Conservation (phyloP, 2,797 vertebrate genomes). For the Notolabrus celidotus region DNA sequence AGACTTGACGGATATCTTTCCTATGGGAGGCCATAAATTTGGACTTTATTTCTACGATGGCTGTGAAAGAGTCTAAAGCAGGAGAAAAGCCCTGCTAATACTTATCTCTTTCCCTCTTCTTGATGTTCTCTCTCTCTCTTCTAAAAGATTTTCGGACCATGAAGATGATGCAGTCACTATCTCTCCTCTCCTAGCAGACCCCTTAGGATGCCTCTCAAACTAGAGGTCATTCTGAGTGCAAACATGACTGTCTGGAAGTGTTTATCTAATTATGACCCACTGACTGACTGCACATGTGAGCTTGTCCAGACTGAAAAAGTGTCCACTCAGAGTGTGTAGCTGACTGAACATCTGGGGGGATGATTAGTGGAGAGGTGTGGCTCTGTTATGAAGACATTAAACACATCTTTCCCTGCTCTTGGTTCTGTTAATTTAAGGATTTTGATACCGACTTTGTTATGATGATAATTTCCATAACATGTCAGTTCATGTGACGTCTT, state of each 20-base stretch:
- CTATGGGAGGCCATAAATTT: conserved; percentile 56
- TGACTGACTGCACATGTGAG: conserved; percentile 63
- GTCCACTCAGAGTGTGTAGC: conserved; percentile 29
- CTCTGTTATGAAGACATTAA: conserved; percentile 45
- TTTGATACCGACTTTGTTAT: not conserved
- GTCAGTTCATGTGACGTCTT: not conserved
- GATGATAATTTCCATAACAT: not conserved
- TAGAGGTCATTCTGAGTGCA: conserved; percentile 61
- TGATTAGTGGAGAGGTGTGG: conserved; percentile 53
- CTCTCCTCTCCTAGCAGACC: conserved; percentile 6
- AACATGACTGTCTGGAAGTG: conserved; percentile 63
- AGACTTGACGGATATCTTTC: conserved; percentile 57
- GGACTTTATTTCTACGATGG: conserved; percentile 59
- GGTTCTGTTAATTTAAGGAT: conserved; percentile 13
- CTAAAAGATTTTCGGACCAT: conserved; percentile 6
- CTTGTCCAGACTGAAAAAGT: conserved; percentile 60
- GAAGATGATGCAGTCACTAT: conserved; percentile 38
- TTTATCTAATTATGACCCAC: conserved; percentile 67
- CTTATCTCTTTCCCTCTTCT: conserved; percentile 11
- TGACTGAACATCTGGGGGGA: conserved; percentile 56
- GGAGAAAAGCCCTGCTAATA: conserved; percentile 15
- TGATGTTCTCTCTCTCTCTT: not conserved
- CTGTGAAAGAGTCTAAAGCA: conserved; percentile 36
- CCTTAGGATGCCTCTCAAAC: conserved; percentile 27
- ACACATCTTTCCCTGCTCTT: conserved; percentile 2